Evolutionary conservation across 2,797 vertebrate genomes (phyloP).

Genomic region (Rhynchonycteris naso): DNA sequence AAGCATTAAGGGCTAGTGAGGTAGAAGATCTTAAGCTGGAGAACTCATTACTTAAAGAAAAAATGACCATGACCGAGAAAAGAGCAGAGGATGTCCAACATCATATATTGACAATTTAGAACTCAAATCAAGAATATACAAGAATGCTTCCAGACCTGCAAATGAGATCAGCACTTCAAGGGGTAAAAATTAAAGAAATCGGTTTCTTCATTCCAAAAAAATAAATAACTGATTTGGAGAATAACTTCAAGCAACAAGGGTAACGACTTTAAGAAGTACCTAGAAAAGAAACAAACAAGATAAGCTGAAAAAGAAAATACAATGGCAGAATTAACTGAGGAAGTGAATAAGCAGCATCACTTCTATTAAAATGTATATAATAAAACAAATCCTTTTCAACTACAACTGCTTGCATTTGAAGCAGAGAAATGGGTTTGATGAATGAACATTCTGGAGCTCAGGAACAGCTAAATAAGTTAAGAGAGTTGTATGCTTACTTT

Average conservation of each 20-base stretch:
- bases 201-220: constrained; percentile 79
- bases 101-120: constrained; percentile 80
- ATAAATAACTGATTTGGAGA: constrained; percentile 84
- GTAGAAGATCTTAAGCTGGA: constrained; percentile 79
- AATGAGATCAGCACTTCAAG: constrained; percentile 86
- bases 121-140: constrained; percentile 86
- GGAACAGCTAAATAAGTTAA: constrained; percentile 93
- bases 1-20: constrained; percentile 82
- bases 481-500: constrained; percentile 92
- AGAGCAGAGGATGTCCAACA: constrained; percentile 84
- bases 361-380: constrained; percentile 88
- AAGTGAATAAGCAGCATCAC: constrained; percentile 86
- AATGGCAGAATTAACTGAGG: constrained; percentile 72
- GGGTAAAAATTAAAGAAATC: constrained; percentile 85
- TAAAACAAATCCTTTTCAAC: constrained; percentile 92
- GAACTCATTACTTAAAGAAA: constrained; percentile 84
- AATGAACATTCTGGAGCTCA: constrained; percentile 93
- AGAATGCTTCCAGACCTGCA: constrained; percentile 91
- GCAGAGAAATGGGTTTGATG: constrained; percentile 91
- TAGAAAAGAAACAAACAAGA: constrained; percentile 84
- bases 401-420: constrained; percentile 94
- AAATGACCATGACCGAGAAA: constrained; percentile 83
- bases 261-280: constrained; percentile 83
- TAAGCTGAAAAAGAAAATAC: constrained; percentile 67
- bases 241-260: constrained; percentile 84